Evolutionary conservation across 2,797 vertebrate genomes (phyloP).

Genomic region (Danio albolineatus): DNA sequence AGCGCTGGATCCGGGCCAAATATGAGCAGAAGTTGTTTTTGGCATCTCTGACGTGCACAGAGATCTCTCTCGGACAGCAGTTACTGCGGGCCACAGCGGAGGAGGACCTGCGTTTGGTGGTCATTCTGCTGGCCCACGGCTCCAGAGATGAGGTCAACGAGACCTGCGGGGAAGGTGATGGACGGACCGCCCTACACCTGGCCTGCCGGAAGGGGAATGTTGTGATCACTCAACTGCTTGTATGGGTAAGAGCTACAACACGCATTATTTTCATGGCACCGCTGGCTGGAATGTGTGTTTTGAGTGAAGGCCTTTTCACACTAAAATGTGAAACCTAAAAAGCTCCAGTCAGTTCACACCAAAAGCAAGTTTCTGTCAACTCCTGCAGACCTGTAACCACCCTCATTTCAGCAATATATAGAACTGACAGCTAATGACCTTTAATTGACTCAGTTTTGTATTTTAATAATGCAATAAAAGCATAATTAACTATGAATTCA

Average conservation of each 20-base stretch:
- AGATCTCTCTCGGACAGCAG: slow-evolving; percentile 90
- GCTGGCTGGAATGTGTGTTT: neutral
- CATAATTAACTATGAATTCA: too few relatives aligned
- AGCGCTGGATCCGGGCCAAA: slow-evolving; percentile 97
- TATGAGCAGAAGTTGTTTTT: slow-evolving; percentile 98
- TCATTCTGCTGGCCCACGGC: slow-evolving; percentile 91
- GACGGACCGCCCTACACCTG: slow-evolving; percentile 92
- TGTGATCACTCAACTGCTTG: slow-evolving; percentile 90
- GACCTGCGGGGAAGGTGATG: slow-evolving; percentile 91
- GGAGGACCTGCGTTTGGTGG: slow-evolving; percentile 88
- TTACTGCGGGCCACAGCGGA: slow-evolving; percentile 88
- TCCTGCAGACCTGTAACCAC: too few relatives aligned
- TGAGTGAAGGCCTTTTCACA: neutral
- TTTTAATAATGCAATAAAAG: too few relatives aligned
- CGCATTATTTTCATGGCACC: neutral
- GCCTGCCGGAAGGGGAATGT: slow-evolving; percentile 91
- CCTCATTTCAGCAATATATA: neutral
- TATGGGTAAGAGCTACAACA: slow-evolving; percentile 85
- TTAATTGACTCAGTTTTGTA: too few relatives aligned
- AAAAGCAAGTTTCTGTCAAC: neutral
- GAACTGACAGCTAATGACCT: neutral
- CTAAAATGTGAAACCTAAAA: neutral
- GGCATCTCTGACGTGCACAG: slow-evolving; percentile 81
- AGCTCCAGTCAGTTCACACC: neutral
- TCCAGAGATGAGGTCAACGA: slow-evolving; percentile 93